Evolutionary conservation across 2,888 invertebrate species (phyloP).

Genomic region (Scelioninae gen. 1): DNA sequence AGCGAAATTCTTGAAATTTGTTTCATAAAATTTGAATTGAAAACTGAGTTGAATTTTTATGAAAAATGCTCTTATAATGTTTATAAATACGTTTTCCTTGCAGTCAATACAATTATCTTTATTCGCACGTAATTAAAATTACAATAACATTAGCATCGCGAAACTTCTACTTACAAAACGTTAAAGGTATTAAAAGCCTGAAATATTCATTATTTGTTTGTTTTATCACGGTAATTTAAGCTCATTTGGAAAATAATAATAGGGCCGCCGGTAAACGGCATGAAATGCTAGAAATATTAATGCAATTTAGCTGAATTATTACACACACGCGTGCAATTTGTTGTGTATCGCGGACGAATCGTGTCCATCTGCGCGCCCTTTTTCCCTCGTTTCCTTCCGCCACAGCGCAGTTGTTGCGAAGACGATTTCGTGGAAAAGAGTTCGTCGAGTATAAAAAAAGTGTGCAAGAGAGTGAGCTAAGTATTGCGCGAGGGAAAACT

Average conservation of each 20-base stretch:
- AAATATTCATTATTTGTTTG: slow-evolving; percentile 51
- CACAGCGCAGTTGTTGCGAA: slow-evolving; percentile 57
- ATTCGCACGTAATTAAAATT: slow-evolving; percentile 44
- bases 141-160: slow-evolving; percentile 15
- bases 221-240: slow-evolving; percentile 42
- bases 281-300: slow-evolving; percentile 50
- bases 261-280: slow-evolving; percentile 33
- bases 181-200: slow-evolving; percentile 9
- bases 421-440: slow-evolving; percentile 57
- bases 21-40: no score
- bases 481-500: not conserved
- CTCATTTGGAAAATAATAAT: slow-evolving; percentile 48
- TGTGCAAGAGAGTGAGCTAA: not conserved
- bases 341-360: slow-evolving; percentile 44
- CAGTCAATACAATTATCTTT: slow-evolving; percentile 11
- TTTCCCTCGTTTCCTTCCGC: slow-evolving; percentile 56
- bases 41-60: no score
- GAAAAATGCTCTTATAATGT: no score
- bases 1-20: no score
- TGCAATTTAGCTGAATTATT: slow-evolving; percentile 55
- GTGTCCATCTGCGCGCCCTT: slow-evolving; percentile 59
- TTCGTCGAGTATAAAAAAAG: slow-evolving; percentile 23
- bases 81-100: no score
- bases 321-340: slow-evolving; percentile 53
- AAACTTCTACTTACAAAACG: slow-evolving; percentile 12